A percentile compares a stretch with the other conserved stretches of the same genome.
Conservation (phyloP, 2,888 invertebrate genomes). For the Lasioglossum villosulum region DNA sequence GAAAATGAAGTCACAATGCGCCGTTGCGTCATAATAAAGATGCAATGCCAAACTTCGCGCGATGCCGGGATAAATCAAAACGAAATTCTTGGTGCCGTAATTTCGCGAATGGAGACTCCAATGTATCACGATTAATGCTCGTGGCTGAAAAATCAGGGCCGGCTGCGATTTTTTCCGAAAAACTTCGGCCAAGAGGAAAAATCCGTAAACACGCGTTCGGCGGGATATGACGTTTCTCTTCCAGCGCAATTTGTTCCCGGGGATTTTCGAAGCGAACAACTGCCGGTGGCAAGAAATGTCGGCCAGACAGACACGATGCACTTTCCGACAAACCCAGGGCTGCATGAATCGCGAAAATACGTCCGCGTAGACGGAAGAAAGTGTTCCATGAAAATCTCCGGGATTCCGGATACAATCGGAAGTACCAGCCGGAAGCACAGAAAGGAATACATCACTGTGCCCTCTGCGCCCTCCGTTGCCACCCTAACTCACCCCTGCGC, state of each 20-base stretch:
- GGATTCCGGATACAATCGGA: slow-evolving; percentile 51
- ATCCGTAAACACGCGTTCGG: slow-evolving; percentile 50
- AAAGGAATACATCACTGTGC: slow-evolving; percentile 62
- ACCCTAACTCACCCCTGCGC: slow-evolving; percentile 7
- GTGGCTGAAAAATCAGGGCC: neutral
- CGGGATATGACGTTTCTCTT: slow-evolving; percentile 56
- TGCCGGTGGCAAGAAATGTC: slow-evolving; percentile 57
- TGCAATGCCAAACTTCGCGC: neutral
- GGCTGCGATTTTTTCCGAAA: neutral
- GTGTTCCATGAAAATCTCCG: slow-evolving; percentile 57
- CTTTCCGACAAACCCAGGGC: slow-evolving; percentile 44
- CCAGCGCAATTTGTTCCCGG: slow-evolving; percentile 47
- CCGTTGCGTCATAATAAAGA: neutral
- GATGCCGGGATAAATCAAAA: neutral
- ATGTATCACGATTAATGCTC: neutral
- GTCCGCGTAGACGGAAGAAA: slow-evolving; percentile 52
- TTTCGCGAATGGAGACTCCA: neutral
- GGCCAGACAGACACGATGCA: slow-evolving; percentile 46
- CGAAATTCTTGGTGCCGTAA: neutral
- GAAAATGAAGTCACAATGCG: neutral
- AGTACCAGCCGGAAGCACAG: slow-evolving; percentile 59
- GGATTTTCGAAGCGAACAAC: slow-evolving; percentile 61
- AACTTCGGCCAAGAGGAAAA: neutral
- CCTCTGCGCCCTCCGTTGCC: neutral
- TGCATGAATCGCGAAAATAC: slow-evolving; percentile 58